Evolutionary conservation across 2,113 vertebrate genomes (phyloP).

Genomic region (Merops nubicus): DNA sequence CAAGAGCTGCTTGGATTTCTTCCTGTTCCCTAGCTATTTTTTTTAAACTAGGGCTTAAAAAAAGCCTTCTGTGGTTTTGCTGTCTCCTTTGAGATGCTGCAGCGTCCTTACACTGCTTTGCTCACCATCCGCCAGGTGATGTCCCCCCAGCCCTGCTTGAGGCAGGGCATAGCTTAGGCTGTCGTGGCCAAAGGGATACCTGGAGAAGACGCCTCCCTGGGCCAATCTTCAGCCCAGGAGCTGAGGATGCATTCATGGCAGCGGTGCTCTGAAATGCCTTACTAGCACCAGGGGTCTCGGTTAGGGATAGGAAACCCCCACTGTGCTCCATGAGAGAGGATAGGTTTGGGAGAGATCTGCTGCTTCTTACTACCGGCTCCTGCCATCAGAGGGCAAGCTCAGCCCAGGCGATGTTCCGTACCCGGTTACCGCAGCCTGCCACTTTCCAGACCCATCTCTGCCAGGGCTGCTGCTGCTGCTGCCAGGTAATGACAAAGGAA

Average conservation of each 20-base stretch:
- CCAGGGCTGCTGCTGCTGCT: background rate
- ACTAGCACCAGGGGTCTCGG: background rate
- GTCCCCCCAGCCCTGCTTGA: background rate
- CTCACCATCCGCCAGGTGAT: background rate
- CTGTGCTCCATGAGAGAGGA: background rate
- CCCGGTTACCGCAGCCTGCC: background rate
- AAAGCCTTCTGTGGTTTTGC: background rate
- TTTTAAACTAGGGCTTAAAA: background rate
- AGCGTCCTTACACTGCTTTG: background rate
- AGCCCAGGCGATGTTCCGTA: slow-evolving; percentile 26
- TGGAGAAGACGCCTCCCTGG: background rate
- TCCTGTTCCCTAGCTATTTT: background rate
- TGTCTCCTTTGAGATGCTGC: background rate
- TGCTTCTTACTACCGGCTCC: background rate
- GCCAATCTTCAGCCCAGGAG: background rate
- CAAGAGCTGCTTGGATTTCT: background rate
- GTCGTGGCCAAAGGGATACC: background rate
- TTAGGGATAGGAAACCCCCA: background rate
- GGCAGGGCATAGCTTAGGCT: background rate
- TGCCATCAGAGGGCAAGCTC: slow-evolving; percentile 76
- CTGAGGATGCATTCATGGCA: background rate
- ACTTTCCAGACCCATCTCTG: background rate
- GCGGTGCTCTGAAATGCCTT: background rate
- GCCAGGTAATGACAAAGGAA: background rate
- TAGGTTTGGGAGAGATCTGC: background rate